These are phyloP conservation scores for Didymodactylos carnosus DNA, from an alignment of 2,888 invertebrate genomes.

Conservation along the genomic window DNA sequence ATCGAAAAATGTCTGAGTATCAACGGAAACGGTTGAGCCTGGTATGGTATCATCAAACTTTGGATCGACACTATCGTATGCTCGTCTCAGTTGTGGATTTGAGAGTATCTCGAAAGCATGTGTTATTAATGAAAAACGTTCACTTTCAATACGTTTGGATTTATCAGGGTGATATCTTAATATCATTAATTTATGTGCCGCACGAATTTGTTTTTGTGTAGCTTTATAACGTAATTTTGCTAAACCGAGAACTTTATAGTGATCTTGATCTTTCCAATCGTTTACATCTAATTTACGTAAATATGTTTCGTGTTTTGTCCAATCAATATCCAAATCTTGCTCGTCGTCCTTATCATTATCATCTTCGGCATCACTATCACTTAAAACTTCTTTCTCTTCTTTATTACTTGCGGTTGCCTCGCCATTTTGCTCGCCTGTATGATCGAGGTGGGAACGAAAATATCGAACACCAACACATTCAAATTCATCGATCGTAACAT, in stretches of 20 bases:
- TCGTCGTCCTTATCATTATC: not conserved
- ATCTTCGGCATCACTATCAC: not conserved
- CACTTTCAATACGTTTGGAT: conserved; percentile 17
- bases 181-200: conserved; percentile 68
- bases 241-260: conserved; percentile 81
- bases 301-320: not conserved
- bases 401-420: not conserved
- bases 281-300: not conserved
- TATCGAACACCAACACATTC: not conserved
- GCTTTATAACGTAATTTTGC: conserved; percentile 60
- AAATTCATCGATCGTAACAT: too few relatives aligned
- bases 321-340: not conserved
- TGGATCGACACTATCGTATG: conserved; percentile 90
- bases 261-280: conserved; percentile 56
- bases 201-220: conserved; percentile 73
- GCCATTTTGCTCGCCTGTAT: not conserved
- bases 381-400: not conserved
- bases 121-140: conserved; percentile 11
- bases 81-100: conserved; percentile 55
- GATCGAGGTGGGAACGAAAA: not conserved
- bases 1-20: conserved; percentile 57
- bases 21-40: conserved; percentile 45
- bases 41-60: conserved; percentile 73
- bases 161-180: conserved; percentile 95
- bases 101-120: conserved; percentile 71